Evolutionary conservation across 2,888 invertebrate species (phyloP).

Genomic region (Omphaloscelis lunosa): DNA sequence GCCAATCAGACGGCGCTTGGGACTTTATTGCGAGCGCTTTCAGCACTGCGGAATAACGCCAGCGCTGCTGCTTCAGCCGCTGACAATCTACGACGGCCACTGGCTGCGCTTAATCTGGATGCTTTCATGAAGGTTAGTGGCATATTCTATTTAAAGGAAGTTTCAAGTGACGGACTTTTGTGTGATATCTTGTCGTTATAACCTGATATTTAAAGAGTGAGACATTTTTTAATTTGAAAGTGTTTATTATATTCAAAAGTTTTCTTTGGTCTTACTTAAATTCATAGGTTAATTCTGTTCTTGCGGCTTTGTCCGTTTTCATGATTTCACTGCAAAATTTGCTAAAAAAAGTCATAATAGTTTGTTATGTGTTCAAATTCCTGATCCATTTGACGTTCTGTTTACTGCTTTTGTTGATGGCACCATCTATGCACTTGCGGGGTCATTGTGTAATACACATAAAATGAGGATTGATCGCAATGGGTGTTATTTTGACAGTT

Average conservation of each 20-base stretch:
- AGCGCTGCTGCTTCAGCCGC: slow-evolving; percentile 94
- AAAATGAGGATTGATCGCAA: too few relatives aligned
- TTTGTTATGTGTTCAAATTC: background rate
- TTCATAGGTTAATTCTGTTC: background rate
- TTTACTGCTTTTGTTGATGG: background rate
- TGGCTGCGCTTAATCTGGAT: slow-evolving; percentile 93
- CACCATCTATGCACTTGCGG: background rate
- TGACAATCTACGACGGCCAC: slow-evolving; percentile 93
- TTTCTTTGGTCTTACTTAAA: background rate
- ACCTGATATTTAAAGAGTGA: background rate
- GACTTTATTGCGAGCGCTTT: slow-evolving; percentile 93
- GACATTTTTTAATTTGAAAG: background rate
- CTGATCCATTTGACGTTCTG: background rate
- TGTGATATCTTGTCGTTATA: background rate
- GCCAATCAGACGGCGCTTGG: slow-evolving; percentile 94
- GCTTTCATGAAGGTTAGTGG: slow-evolving; percentile 85
- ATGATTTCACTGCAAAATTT: background rate
- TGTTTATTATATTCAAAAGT: background rate
- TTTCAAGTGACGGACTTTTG: background rate
- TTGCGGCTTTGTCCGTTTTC: background rate
- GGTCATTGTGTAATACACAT: too few relatives aligned
- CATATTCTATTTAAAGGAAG: background rate
- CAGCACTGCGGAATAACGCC: slow-evolving; percentile 93
- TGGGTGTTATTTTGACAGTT: too few relatives aligned
- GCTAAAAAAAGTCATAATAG: background rate